Evolutionary conservation across 2,888 invertebrate species (phyloP), one percentile per base, ranked within the genome.

Genomic region (Zhuqinia jingwanae): DNA sequence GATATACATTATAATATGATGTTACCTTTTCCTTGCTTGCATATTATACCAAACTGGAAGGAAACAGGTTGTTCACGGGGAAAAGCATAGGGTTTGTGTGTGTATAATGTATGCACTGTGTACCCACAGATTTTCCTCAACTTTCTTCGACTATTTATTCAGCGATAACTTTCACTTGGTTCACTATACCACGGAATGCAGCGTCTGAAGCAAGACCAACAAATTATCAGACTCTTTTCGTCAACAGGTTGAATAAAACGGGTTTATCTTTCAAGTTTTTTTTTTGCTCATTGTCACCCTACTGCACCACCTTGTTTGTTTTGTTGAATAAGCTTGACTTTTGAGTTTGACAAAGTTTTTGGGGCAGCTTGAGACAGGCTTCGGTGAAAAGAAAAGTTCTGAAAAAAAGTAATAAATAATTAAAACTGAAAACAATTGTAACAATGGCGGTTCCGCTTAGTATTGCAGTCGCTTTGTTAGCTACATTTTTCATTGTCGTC

Each of bases 71-170:
- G 36, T 42, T 8, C 11, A 42, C 42, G 11, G 42, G 42, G 42
- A 42, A 11, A 42, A 42, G 42, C n/a, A n/a, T 5, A 11, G 42
- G 42, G 50, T 13, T 50, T 5, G n/a, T 15, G 50, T 2, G 3
- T 50, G 50, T 50, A 13, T 50, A n/a, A 13, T 50, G 50, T 50
- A 5, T 50, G 11, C 42, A 36, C 8, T 36, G 36, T 36, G 8
- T 50, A 50, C 50, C 8, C 63, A n/a, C n/a, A n/a, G n/a, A 3
- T 63, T 63, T n/a, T n/a, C 36, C 17, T 0, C 10, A 63, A 36
- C 63, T 63, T 63, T 63, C 63, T 30, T 36, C 63, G 63, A 63
- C 63, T 63, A 63, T 63, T 63, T 63, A 63, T 63, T 63, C 63
- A 36, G 63, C 63, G 36, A 63, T 63, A 63, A 63, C 63, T 63